Evolutionary conservation across 2,113 vertebrate species (phyloP).

Genomic region (Pterocles burchelli): DNA sequence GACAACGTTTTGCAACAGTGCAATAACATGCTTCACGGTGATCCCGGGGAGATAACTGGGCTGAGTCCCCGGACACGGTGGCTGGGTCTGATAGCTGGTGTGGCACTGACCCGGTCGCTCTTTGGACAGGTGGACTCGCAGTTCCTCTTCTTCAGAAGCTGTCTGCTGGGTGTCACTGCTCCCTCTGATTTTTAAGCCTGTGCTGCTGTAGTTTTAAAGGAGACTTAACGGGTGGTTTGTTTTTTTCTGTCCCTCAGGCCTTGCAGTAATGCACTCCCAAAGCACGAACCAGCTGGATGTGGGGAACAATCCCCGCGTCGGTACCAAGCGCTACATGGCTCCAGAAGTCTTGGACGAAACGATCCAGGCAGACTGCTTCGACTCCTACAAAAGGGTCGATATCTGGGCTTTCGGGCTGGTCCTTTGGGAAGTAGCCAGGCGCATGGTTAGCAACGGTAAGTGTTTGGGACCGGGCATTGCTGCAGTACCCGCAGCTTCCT

Average conservation of each 20-base stretch:
- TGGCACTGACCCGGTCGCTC: neutral
- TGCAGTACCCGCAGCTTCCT: neutral
- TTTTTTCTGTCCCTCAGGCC: slow-evolving; percentile 71
- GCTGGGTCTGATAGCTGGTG: neutral
- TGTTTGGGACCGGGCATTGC: neutral
- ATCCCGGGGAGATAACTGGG: neutral
- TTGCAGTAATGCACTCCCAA: slow-evolving; percentile 99
- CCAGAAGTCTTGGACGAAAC: slow-evolving; percentile 95
- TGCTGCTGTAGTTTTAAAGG: fast-evolving
- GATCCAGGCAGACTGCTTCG: slow-evolving; percentile 96
- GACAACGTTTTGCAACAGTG: neutral
- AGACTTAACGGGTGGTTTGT: too few species aligned
- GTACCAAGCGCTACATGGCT: slow-evolving; percentile 99
- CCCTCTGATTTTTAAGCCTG: fast-evolving
- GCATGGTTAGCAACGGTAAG: slow-evolving; percentile 97
- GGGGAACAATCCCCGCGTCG: slow-evolving; percentile 97
- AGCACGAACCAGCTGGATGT: slow-evolving; percentile 96
- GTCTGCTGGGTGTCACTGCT: neutral
- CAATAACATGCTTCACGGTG: neutral
- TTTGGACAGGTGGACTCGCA: neutral
- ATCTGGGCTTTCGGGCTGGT: slow-evolving; percentile 99
- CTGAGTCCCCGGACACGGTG: neutral
- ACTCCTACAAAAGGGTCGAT: slow-evolving; percentile 95
- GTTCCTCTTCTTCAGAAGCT: neutral
- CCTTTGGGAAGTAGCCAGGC: slow-evolving; percentile 94